Conservation (phyloP, 2,797 vertebrate genomes). For the Sus cebifrons region DNA sequence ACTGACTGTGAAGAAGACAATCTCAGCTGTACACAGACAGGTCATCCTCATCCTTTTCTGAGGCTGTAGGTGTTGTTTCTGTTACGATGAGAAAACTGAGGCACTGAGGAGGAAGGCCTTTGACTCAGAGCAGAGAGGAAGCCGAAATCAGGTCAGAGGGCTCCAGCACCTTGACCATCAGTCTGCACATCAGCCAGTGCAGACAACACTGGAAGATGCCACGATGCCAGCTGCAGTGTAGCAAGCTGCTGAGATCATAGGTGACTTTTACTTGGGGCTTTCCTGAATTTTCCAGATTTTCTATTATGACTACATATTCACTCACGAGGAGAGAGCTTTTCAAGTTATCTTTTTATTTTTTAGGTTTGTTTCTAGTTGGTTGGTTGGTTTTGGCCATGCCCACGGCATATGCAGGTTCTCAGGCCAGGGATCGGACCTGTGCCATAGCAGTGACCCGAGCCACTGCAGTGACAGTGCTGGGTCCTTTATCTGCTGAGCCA, state of each 20-base stretch:
- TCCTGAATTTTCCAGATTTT: not conserved
- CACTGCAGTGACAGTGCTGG: too few relatives aligned
- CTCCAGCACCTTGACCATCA: not conserved
- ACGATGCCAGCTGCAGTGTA: rapidly evolving
- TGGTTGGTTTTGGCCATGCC: too few relatives aligned
- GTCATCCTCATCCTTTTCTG: not conserved
- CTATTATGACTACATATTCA: not conserved
- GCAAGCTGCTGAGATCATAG: not conserved
- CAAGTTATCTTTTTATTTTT: not conserved
- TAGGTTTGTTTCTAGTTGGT: too few relatives aligned
- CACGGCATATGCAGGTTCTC: too few relatives aligned
- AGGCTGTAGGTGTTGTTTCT: not conserved
- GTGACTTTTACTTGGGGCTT: not conserved
- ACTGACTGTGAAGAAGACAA: not conserved
- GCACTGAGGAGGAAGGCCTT: not conserved
- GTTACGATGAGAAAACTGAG: not conserved
- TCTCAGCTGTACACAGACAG: not conserved
- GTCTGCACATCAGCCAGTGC: not conserved
- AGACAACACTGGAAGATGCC: not conserved
- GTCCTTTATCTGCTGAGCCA: too few relatives aligned
- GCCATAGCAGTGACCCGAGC: too few relatives aligned
- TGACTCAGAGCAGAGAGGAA: not conserved
- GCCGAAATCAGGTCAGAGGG: not conserved
- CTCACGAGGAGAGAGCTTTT: not conserved
- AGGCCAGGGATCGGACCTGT: too few relatives aligned